Conservation (phyloP, 2,797 vertebrate genomes). For the Taenioides sp. region DNA sequence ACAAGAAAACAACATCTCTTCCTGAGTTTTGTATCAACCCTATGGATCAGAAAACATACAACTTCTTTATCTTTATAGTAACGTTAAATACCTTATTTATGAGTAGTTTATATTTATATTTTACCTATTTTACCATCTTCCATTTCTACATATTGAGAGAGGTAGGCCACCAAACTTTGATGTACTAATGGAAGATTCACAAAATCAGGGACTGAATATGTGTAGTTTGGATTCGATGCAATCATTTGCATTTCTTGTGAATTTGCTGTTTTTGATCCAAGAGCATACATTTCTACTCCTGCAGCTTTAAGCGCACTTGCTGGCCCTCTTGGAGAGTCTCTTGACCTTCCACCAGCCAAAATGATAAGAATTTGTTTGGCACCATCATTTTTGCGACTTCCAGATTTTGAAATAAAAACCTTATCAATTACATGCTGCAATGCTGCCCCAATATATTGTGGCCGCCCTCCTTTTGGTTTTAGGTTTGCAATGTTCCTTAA, state of each 20-base stretch:
- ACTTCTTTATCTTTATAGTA: background rate
- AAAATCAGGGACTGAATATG: constrained; percentile 67
- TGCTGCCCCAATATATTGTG: constrained; percentile 72
- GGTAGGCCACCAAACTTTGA: constrained; percentile 51
- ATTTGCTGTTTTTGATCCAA: constrained; percentile 71
- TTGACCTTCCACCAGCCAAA: constrained; percentile 71
- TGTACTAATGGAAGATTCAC: constrained; percentile 57
- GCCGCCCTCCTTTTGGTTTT: constrained; percentile 74
- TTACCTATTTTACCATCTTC: constrained; percentile 53
- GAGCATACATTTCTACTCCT: constrained; percentile 66
- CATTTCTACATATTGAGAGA: constrained; percentile 44
- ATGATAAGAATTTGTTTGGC: constrained; percentile 72
- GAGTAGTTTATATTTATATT: constrained; percentile 17
- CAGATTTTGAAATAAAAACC: constrained; percentile 62
- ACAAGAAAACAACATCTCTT: constrained; percentile 11
- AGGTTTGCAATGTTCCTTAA: constrained; percentile 58
- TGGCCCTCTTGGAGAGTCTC: constrained; percentile 72
- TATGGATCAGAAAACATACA: constrained; percentile 7
- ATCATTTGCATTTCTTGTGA: constrained; percentile 66
- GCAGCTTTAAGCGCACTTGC: constrained; percentile 63
- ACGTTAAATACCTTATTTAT: background rate
- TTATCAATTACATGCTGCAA: constrained; percentile 72
- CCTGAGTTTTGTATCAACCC: constrained; percentile 15
- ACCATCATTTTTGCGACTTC: constrained; percentile 52
- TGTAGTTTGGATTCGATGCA: constrained; percentile 57